Evolutionary conservation across 2,113 vertebrate species (phyloP).

Genomic region (Probosciger aterrimus): DNA sequence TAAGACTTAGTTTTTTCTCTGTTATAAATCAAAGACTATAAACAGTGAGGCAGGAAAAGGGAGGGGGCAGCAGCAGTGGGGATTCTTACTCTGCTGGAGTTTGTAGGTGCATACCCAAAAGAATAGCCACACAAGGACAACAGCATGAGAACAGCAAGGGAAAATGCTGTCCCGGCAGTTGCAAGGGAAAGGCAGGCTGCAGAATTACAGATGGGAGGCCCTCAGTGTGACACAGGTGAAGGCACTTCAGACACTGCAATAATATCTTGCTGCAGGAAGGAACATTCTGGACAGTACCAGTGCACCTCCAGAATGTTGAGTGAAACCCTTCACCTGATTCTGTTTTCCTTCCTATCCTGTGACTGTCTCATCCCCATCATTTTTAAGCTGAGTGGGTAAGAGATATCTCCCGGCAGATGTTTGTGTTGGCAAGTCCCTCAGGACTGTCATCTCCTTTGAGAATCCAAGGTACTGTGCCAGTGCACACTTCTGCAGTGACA

Average conservation of each 20-base stretch:
- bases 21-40: not conserved
- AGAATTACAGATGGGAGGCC: not conserved
- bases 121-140: not conserved
- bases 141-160: not conserved
- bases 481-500: not conserved
- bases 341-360: not conserved
- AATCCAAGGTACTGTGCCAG: not conserved
- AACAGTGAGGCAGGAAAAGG: not conserved
- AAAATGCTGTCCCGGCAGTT: not conserved
- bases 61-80: not conserved
- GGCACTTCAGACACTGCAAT: not conserved
- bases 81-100: not conserved
- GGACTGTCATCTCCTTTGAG: not conserved
- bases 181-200: not conserved
- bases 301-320: rapidly evolving
- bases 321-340: not conserved
- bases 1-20: not conserved
- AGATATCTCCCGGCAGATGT: not conserved
- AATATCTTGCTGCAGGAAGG: not conserved
- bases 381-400: not conserved
- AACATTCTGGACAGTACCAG: not conserved
- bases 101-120: not conserved
- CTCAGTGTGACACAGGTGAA: not conserved
- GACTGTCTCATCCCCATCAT: not conserved
- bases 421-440: not conserved